Evolutionary conservation across 2,888 invertebrate species (phyloP), one percentile per base, ranked within the genome.

Genomic region (Caenorhabditis afra): DNA sequence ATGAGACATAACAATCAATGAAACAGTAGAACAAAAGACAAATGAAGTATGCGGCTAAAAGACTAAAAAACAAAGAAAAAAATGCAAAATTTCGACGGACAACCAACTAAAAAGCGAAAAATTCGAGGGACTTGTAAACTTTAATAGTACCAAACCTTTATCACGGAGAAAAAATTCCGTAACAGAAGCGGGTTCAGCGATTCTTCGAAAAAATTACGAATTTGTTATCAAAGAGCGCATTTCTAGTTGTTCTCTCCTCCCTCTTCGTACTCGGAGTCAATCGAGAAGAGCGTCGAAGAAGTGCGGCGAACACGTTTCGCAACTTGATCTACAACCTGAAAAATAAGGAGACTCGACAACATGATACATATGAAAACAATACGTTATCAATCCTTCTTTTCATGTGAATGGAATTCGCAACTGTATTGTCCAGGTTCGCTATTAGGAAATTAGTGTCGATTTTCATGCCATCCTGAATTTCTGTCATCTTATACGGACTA

Each of bases 391-490:
- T n/a, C 4, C 58, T 55, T 45, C 64, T 49, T 29, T 73, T 73
- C 23, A 23, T 11, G 7, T 3, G 10, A 1, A 65, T 16, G 7
- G 37, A 52, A 5, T 35, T 47, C 3, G 23, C 55, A 11, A 62
- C 20, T 5, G 14, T 41, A 35, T 44, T 50, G 10, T 64, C 49
- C 14, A 45, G 2, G 39, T 37, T 39, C 3, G 29, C 45, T 37
- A 70, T 10, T 50, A 70, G 29, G 1, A 18, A 37, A 4, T 23
- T 23, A 5, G 55, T 66, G 22, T 74, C 66, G n/a, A 74, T 61
- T 20, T 52, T 45, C 18, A 74, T 66, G 11, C 74, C 74, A 12
- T 66, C 49, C 74, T 73, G 55, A n/a, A n/a, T n/a, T n/a, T n/a
- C n/a, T n/a, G n/a, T n/a, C n/a, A n/a, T n/a, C n/a, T n/a, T n/a